A percentile compares a stretch with the other conserved stretches of the same genome.
Conservation (phyloP, 1,140 invertebrate genomes). For the Penaeus indicus region DNA sequence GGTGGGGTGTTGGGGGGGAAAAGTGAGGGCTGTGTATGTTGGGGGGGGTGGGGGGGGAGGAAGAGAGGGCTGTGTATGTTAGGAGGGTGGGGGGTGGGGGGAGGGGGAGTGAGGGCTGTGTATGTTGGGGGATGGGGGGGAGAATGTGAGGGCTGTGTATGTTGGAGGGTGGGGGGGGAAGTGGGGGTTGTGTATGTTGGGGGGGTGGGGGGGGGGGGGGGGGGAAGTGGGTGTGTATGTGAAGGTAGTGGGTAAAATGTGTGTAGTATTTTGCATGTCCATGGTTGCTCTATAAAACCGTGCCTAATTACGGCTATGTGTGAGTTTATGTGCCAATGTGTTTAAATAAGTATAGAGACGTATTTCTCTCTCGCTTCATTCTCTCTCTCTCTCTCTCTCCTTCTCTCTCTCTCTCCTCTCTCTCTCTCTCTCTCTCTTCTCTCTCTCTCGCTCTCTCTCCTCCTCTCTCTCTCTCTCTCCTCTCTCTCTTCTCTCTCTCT, state of each 20-base stretch:
- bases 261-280: no score
- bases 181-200: constrained; percentile 1
- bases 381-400: constrained; percentile 22
- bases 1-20: neutral
- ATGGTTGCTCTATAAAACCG: neutral
- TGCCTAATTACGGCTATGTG: neutral
- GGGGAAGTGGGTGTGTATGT: neutral
- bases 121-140: neutral
- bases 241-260: neutral
- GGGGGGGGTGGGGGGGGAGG: neutral
- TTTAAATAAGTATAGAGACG: neutral
- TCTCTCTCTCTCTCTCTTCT: neutral
- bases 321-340: neutral
- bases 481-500: no score
- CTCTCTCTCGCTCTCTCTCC: no score
- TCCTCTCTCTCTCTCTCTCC: no score
- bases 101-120: neutral
- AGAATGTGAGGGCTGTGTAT: neutral
- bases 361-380: neutral
- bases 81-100: neutral
- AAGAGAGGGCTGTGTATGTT: neutral
- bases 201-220: neutral
- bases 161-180: neutral
- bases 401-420: neutral
- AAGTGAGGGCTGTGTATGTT: neutral